Conservation (phyloP, 92 coral and sea anemone genomes). For the Muricea muricata region DNA sequence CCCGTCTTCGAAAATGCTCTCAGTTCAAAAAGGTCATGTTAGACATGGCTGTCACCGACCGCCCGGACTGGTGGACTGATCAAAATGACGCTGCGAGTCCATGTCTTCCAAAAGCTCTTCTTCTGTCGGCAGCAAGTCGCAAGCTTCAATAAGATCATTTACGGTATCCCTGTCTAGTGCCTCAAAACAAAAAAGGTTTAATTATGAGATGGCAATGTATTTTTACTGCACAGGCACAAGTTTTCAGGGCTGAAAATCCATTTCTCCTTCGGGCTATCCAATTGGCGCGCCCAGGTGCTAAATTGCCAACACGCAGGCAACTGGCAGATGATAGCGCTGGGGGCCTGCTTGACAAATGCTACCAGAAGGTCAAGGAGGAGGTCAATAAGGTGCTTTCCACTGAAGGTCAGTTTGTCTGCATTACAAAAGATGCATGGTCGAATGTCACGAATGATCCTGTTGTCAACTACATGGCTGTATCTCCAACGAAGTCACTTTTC, state of each 20-base stretch:
- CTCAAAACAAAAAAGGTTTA: not conserved
- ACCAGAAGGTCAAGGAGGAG: constrained; percentile 10
- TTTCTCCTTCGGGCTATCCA: not conserved
- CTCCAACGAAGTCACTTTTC: not conserved
- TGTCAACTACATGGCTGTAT: not conserved
- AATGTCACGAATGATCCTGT: constrained; percentile 1
- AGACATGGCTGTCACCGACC: constrained; percentile 9
- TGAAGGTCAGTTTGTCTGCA: constrained; percentile 3
- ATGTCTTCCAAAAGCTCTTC: constrained; percentile 11
- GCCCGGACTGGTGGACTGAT: constrained; percentile 19
- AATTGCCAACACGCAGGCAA: not conserved
- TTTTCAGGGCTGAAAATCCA: not conserved
- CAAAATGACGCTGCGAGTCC: not conserved
- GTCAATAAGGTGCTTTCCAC: constrained; percentile 23
- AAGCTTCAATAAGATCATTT: not conserved
- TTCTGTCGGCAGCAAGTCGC: constrained; percentile 5
- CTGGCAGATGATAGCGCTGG: not conserved
- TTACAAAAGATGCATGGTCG: constrained; percentile 19
- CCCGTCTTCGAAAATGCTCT: not conserved
- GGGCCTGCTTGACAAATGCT: not conserved
- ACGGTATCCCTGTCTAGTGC: not conserved
- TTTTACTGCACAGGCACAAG: not conserved
- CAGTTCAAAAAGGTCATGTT: not conserved
- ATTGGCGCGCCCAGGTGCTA: not conserved
- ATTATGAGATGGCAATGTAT: not conserved